Evolutionary conservation across 2,888 invertebrate species (phyloP), one percentile per base, ranked within the genome.

Genomic region (Cybosia mesomella): DNA sequence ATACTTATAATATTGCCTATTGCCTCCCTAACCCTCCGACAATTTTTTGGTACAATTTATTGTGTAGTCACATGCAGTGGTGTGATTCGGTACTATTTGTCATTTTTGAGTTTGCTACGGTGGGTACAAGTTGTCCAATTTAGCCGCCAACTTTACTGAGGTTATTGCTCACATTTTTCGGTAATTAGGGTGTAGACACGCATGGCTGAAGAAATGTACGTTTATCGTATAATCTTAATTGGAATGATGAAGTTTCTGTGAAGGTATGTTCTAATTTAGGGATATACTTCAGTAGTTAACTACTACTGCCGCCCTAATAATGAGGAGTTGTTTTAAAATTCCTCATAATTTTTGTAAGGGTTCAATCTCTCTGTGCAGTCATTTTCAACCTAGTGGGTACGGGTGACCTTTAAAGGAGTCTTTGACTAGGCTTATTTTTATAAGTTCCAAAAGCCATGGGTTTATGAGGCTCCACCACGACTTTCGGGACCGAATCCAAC

Each of bases 51-150:
- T 73, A 58, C 73, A 89, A 90, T 92, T 94, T 93, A 94, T 92
- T 81, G 89, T 78, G 65, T 79, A 63, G 75, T 75, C 82, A 87
- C 93, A 93, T 93, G 93, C 93, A 91, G 85, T 77, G 81, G 92
- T 94, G 92, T 93, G 93, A 89, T 89, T 85, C 64, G 70, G 36
- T 78, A 78, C 89, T 77, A 88, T 92, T 91, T 91, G 85, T 92
- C 91, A 92, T 88, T 85, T 81, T 54, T 70, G 83, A 82, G 82
- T 85, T 77, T 78, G 78, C 69, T 68, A 76, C 66, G 71, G 74
- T 68, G 67, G 67, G 64, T 81, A 80, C 79, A 82, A 84, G 74
- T 84, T 87, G 86, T 85, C 77, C 83, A 83, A 82, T 84, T 83
- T 80, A 64, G 74, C 75, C 76, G 79, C 77, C 80, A 78, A 77